Conservation (phyloP, 2,113 vertebrate genomes). For the Raja brachyura region DNA sequence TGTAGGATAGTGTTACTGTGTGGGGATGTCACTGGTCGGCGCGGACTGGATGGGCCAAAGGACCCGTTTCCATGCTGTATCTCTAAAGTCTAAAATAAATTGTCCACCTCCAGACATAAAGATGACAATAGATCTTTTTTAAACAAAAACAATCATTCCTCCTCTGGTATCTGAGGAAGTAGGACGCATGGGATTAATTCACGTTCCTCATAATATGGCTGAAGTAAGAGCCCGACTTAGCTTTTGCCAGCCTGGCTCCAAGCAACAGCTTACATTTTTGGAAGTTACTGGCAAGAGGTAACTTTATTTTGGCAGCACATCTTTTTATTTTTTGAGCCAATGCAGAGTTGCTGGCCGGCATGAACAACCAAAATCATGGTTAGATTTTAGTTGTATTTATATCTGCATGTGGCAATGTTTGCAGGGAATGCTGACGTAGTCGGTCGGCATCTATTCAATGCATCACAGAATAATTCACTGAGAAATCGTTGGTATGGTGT, state of each 20-base stretch:
- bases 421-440: neutral
- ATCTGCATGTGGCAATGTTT: neutral
- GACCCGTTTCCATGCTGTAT: no score
- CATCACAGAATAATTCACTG: neutral
- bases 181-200: no score
- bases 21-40: no score
- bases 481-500: neutral
- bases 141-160: no score
- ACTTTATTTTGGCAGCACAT: neutral
- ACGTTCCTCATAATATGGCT: no score
- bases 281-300: neutral
- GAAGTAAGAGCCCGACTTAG: neutral
- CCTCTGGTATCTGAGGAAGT: no score
- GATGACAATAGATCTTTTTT: no score
- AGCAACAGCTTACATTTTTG: neutral
- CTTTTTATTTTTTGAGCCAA: neutral
- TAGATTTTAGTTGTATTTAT: neutral
- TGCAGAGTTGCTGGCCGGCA: neutral
- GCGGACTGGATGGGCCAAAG: no score
- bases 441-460: neutral
- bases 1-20: no score
- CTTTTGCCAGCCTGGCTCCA: neutral
- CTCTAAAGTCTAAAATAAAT: no score
- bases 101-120: no score
- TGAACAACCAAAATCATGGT: neutral